phyloP scores from a whole-genome alignment of 2,797 vertebrate genomes.

The Microcaecilia unicolor region DNA sequence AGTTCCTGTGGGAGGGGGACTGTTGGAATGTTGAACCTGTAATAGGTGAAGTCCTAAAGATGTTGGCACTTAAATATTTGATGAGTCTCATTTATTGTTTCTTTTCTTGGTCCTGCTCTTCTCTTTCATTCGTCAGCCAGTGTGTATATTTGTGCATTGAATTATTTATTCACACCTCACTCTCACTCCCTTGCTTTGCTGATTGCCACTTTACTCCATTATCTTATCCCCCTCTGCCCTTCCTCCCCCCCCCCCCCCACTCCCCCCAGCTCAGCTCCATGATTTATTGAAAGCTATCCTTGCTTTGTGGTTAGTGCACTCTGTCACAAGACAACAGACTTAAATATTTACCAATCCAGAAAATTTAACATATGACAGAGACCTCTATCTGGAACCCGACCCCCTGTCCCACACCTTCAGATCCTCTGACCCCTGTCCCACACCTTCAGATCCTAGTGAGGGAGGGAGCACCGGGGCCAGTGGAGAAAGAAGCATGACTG shows the following conservation, averaged over 20 bases:
- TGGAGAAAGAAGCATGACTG: too few relatives aligned
- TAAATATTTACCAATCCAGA: conserved; percentile 26
- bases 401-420: too few relatives aligned
- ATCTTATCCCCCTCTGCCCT: background rate
- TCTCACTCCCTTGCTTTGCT: conserved; percentile 27
- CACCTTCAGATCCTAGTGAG: too few relatives aligned
- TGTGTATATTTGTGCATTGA: conserved; percentile 68
- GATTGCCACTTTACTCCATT: conserved; percentile 16
- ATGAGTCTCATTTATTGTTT: conserved; percentile 22
- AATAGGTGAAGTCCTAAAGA: background rate
- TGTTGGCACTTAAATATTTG: conserved; percentile 38
- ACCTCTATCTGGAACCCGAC: background rate
- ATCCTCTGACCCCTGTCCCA: too few relatives aligned
- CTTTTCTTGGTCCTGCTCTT: conserved; percentile 21
- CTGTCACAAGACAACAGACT: conserved; percentile 31
- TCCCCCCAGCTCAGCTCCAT: conserved; percentile 17
- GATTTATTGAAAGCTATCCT: conserved; percentile 46
- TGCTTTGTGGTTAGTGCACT: conserved; percentile 26
- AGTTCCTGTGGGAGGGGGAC: background rate
- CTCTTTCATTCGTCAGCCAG: conserved; percentile 23
- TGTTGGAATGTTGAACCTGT: background rate
- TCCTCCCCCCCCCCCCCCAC: background rate
- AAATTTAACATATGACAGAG: too few relatives aligned
- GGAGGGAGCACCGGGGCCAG: too few relatives aligned
- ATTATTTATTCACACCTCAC: conserved; percentile 49